phyloP scores from a whole-genome alignment of 1,140 invertebrate species.

The Drosophila subpulchrella region DNA sequence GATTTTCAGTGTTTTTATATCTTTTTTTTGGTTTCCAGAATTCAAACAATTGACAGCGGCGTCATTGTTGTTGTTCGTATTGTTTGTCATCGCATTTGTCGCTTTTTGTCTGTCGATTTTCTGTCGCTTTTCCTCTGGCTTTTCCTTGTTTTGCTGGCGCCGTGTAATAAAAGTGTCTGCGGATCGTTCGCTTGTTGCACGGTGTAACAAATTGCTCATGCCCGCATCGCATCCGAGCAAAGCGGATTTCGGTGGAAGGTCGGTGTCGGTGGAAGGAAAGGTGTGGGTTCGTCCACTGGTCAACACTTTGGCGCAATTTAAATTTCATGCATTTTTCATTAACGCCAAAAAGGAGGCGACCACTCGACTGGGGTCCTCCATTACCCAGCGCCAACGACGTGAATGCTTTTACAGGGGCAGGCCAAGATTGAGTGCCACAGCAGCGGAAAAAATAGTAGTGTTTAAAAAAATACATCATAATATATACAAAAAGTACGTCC shows the following conservation, averaged over 20 bases:
- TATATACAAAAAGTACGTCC: background rate
- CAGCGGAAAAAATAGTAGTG: background rate
- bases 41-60: slow-evolving; percentile 72
- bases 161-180: slow-evolving; percentile 70
- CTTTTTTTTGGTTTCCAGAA: slow-evolving; percentile 39
- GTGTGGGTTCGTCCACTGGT: slow-evolving; percentile 41
- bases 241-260: slow-evolving; percentile 13
- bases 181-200: slow-evolving; percentile 53
- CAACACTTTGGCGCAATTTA: slow-evolving; percentile 78
- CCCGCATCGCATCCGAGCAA: slow-evolving; percentile 23
- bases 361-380: slow-evolving; percentile 45
- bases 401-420: slow-evolving; percentile 10
- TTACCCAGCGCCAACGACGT: slow-evolving; percentile 38
- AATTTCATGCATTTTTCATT: slow-evolving; percentile 82
- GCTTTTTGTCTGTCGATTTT: slow-evolving; percentile 28
- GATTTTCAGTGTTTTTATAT: slow-evolving; percentile 25
- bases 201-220: slow-evolving; percentile 43
- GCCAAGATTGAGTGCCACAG: slow-evolving; percentile 21
- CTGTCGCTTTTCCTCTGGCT: background rate
- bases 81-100: slow-evolving; percentile 59
- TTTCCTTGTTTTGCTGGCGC: slow-evolving; percentile 9
- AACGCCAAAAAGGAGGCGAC: slow-evolving; percentile 59
- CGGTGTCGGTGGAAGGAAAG: background rate
- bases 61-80: slow-evolving; percentile 48
- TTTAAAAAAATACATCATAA: background rate